Evolutionary conservation across 2,113 vertebrate species (phyloP).

Genomic region (Serilophus lunatus): DNA sequence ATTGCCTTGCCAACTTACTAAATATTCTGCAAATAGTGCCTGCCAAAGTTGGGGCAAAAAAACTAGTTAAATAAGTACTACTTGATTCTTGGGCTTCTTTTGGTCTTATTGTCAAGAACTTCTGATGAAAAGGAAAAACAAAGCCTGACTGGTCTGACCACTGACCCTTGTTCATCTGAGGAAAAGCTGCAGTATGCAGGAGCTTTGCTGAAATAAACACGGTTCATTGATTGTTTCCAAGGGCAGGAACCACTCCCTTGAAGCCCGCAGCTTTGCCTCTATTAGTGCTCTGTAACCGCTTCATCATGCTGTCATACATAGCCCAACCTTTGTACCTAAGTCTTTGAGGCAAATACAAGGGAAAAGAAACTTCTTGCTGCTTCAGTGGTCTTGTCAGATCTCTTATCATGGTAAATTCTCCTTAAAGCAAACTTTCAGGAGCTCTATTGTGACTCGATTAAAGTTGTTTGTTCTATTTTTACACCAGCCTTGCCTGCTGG

Average conservation of each 20-base stretch:
- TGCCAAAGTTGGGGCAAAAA: neutral
- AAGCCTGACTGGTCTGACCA: neutral
- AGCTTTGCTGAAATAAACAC: neutral
- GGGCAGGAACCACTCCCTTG: neutral
- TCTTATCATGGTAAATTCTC: neutral
- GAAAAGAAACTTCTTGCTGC: neutral
- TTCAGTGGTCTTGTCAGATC: neutral
- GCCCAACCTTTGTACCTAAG: neutral
- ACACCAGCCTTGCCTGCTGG: neutral
- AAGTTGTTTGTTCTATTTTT: constrained; percentile 15
- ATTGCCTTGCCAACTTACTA: neutral
- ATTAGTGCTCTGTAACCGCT: neutral
- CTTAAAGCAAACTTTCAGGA: neutral
- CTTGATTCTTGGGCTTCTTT: neutral
- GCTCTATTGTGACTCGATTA: neutral
- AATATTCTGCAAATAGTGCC: neutral
- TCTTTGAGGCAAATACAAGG: neutral
- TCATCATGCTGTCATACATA: neutral
- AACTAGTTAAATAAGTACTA: neutral
- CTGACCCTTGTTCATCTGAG: neutral
- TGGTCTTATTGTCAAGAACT: neutral
- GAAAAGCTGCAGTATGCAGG: neutral
- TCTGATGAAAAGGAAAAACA: neutral
- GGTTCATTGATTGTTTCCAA: neutral
- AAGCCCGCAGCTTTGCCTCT: neutral